These are phyloP conservation scores for Mormyrus iriodes DNA, from an alignment of 2,113 vertebrate genomes.

Conservation along the genomic window DNA sequence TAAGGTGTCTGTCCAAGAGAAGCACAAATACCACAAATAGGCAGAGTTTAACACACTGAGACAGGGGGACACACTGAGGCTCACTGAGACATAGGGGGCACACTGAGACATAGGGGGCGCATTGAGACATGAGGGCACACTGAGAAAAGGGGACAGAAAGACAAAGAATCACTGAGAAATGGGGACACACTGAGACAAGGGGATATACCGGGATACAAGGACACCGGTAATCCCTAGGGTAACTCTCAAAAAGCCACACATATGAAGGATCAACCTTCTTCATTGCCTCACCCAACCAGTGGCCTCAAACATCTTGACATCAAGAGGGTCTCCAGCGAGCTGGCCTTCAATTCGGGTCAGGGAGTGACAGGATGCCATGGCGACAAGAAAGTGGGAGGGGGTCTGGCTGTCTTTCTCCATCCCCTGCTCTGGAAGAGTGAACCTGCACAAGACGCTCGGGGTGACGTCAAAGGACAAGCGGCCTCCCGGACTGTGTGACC, in stretches of 20 bases:
- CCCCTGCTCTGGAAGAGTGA: constrained; percentile 23
- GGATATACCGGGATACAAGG: neutral
- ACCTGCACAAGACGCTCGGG: constrained; percentile 8
- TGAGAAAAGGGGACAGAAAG: neutral
- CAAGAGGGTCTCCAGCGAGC: constrained; percentile 44
- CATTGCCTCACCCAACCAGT: constrained; percentile 43
- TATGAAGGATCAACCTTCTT: neutral
- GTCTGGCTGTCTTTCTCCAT: neutral
- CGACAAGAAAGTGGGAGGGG: constrained; percentile 26
- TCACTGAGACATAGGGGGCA: neutral
- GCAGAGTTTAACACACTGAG: neutral
- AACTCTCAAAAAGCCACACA: neutral
- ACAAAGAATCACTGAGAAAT: neutral
- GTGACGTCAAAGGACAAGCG: neutral
- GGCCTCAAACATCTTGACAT: constrained; percentile 47
- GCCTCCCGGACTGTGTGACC: neutral
- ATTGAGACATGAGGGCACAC: neutral
- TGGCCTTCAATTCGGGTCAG: constrained; percentile 37
- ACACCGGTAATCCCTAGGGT: neutral
- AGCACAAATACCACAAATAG: neutral
- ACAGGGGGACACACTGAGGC: neutral
- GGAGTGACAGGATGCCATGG: constrained; percentile 47
- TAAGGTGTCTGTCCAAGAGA: neutral
- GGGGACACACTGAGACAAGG: neutral
- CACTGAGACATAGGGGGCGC: too few species aligned